phyloP scores from a whole-genome alignment of 2,888 invertebrate genomes.

The Autographa pulchrina region DNA sequence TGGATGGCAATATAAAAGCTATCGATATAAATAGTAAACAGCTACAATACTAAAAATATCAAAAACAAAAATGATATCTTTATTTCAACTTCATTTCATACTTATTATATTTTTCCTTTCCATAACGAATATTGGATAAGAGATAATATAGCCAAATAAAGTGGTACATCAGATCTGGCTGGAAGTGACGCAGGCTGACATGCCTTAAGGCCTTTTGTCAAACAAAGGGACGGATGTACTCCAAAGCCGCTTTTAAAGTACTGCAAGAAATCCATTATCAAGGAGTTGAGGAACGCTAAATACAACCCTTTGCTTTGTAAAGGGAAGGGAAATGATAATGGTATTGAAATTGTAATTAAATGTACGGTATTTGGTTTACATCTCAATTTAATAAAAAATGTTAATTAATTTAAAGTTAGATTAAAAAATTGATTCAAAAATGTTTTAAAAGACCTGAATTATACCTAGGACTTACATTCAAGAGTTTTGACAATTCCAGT shows the following conservation, averaged over 20 bases:
- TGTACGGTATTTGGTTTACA: not conserved
- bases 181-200: conserved; percentile 26
- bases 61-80: too few relatives aligned
- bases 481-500: too few relatives aligned
- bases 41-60: too few relatives aligned
- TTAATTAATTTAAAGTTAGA: too few relatives aligned
- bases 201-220: conserved; percentile 34
- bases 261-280: conserved; percentile 28
- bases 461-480: too few relatives aligned
- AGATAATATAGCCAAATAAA: conserved; percentile 37
- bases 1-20: too few relatives aligned
- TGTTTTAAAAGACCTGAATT: too few relatives aligned
- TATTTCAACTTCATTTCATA: too few relatives aligned
- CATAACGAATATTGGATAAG: not conserved
- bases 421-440: too few relatives aligned
- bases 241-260: conserved; percentile 23
- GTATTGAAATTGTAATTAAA: not conserved
- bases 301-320: conserved; percentile 8
- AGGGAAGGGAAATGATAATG: not conserved
- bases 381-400: not conserved
- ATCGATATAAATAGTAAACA: too few relatives aligned
- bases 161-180: conserved; percentile 24
- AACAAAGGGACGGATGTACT: conserved; percentile 39
- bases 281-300: conserved; percentile 22
- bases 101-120: not conserved